Base-by-base conservation (phyloP, 2,113 vertebrate species). In the Trematocara variabile region DNA sequence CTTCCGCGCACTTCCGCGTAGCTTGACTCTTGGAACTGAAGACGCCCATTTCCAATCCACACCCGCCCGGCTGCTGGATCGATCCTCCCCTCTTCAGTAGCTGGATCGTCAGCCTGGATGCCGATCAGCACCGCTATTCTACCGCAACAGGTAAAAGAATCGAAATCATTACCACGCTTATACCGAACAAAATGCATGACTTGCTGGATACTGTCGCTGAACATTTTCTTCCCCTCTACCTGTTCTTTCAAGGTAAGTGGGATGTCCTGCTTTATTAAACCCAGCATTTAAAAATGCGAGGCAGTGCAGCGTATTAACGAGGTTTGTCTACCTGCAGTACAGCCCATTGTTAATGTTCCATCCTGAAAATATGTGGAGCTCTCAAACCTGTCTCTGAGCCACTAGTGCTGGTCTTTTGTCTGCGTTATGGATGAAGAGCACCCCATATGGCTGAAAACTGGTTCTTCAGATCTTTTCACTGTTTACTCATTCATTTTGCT, bases 61-160 rank as follows among this genome's bases (percentile, higher is more conserved):
- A 41, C 89, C 89, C 88, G 28, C 85, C 65, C 86, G 83, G 86
- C 87, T 33, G 81, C 82, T 3, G 81, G 77, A 22, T 77, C 84
- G 25, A 87, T 86, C 90, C 90, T 90, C 93, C 92, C 92, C 84
- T 83, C 89, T 37, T 14, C 77, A 41, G 82, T 16, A 80, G 79
- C 75, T 25, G 20, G 4, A 55, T 86, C 60, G 46, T 70, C 90
- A 41, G 73, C n/a, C 86, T 88, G 90, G 85, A 90, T 88, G 88
- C 88, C 80, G 68, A 86, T 41, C 60, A 75, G 3, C 86, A 5
- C 82, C 60, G 88, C 77, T 53, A 3, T 60, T 50, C 53, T 13
- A n/a, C 91, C 30, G 91, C 94, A 95, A 95, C 94, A 95, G 94
- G 94, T 95, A 95, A 93, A 91, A 8, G 6, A 84, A 3, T 20